phyloP scores from a whole-genome alignment of 2,113 vertebrate species.

The Pycnonotus jocosus region DNA sequence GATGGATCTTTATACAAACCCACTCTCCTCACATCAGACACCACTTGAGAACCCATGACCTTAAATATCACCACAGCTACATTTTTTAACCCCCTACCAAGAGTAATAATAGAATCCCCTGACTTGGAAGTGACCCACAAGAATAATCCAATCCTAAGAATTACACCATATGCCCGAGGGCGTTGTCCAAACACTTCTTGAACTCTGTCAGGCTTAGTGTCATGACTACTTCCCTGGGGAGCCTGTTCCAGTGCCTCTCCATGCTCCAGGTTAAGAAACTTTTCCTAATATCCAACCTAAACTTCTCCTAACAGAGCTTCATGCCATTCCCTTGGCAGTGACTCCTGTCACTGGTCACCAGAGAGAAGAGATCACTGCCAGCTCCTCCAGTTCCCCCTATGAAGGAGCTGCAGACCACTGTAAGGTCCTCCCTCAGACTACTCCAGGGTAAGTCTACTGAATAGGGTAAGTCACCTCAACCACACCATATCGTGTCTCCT shows the following conservation, averaged over 20 bases:
- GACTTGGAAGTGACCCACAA: background rate
- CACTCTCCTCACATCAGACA: background rate
- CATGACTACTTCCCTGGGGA: background rate
- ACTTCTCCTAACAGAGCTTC: background rate
- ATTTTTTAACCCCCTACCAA: background rate
- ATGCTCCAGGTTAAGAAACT: fast-evolving
- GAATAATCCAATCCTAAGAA: background rate
- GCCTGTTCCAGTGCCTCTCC: background rate
- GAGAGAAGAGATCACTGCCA: background rate
- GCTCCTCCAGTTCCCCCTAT: background rate
- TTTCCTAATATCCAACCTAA: background rate
- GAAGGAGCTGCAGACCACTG: background rate
- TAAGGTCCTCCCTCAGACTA: background rate
- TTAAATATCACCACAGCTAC: background rate
- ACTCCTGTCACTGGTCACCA: background rate
- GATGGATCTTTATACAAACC: background rate
- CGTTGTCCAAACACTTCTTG: background rate
- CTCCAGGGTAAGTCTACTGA: background rate
- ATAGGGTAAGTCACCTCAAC: background rate
- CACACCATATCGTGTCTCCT: background rate
- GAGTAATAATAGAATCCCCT: background rate
- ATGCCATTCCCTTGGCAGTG: fast-evolving
- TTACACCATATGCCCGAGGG: fast-evolving
- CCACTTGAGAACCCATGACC: background rate
- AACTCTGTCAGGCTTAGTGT: background rate